These are phyloP conservation scores for Agrotis puta DNA, from an alignment of 2,888 invertebrate species.

Conservation along the genomic window DNA sequence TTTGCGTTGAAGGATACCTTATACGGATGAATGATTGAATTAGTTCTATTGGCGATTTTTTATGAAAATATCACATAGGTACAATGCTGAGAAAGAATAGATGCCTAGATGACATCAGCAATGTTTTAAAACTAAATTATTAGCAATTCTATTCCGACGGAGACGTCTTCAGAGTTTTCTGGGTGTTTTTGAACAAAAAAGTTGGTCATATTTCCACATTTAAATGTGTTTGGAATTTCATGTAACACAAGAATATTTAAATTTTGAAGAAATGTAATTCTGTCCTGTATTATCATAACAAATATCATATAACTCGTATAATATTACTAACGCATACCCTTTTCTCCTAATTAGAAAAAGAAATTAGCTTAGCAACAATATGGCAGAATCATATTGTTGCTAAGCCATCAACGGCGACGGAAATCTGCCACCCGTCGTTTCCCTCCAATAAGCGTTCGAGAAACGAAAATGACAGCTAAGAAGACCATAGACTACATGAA, in stretches of 20 bases:
- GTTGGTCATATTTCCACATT: too few relatives aligned
- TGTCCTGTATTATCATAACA: background rate
- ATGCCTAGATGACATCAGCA: too few relatives aligned
- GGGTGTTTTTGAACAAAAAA: background rate
- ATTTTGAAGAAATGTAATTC: background rate
- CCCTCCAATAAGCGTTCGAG: background rate
- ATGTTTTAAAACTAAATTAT: background rate
- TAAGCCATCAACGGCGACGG: background rate
- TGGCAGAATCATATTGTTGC: background rate
- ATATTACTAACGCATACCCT: background rate
- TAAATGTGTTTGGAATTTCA: background rate
- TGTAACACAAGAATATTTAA: background rate
- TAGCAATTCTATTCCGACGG: background rate
- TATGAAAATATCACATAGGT: background rate
- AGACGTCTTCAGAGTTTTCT: background rate
- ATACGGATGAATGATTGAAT: too few relatives aligned
- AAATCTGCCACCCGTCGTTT: background rate
- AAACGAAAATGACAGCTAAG: constrained; percentile 1
- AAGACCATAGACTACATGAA: constrained; percentile 25
- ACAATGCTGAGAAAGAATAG: background rate
- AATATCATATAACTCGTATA: background rate
- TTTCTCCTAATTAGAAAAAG: background rate
- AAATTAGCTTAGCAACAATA: too few relatives aligned
- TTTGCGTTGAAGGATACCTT: constrained; percentile 1
- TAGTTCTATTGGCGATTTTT: background rate